A percentile compares a stretch with the other conserved stretches of the same genome.
Conservation (phyloP, 2,113 vertebrate species). For the Gallinago paraguaiae region DNA sequence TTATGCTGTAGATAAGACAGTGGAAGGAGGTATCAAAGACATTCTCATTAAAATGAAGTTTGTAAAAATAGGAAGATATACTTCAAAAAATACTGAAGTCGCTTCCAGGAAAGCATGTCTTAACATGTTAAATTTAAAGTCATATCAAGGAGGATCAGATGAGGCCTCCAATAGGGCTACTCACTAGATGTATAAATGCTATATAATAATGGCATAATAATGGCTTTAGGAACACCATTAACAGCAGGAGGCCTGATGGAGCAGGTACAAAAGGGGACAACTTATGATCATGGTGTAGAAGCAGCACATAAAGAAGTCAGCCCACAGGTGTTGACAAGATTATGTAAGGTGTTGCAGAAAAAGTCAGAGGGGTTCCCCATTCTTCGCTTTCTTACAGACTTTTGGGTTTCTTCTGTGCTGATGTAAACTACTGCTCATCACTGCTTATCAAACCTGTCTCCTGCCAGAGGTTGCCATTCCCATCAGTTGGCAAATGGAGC, state of each 20-base stretch:
- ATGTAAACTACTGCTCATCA: neutral
- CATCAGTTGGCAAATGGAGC: conserved; percentile 56
- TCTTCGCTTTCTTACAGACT: neutral
- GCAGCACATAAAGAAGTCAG: neutral
- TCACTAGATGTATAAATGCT: neutral
- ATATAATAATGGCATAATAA: neutral
- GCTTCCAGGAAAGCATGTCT: neutral
- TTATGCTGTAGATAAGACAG: neutral
- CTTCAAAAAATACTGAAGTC: neutral
- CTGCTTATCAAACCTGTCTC: neutral
- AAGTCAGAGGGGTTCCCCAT: neutral
- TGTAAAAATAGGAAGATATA: neutral
- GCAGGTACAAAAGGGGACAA: neutral
- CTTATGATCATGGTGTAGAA: neutral
- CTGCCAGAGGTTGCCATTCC: conserved; percentile 55
- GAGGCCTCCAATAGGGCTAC: neutral
- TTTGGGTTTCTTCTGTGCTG: neutral
- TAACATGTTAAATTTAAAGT: neutral
- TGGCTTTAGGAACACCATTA: neutral
- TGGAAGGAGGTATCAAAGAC: conserved; percentile 7
- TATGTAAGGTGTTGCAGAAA: neutral
- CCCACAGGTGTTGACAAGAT: neutral
- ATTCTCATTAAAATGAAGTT: neutral
- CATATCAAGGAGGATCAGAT: neutral
- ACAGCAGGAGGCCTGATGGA: neutral